Base-by-base conservation (phyloP, 2,888 invertebrate species). In the Gisinianus flammeolus region DNA sequence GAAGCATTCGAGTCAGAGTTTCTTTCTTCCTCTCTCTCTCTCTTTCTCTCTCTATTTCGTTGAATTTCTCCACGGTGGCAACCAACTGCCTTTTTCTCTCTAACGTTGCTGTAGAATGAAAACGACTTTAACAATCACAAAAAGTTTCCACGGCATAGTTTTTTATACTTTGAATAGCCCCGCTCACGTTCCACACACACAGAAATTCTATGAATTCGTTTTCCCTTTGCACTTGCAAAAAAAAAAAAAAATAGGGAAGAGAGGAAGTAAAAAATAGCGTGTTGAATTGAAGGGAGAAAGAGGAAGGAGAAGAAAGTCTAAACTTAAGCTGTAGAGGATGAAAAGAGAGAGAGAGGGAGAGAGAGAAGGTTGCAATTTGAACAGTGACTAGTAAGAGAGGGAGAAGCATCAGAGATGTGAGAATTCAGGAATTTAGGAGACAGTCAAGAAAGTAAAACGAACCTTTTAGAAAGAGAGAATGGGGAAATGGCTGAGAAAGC, bases 401-500 rank as follows among this genome's bases (percentile, higher is more conserved):
- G 1, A 28, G 30, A 33, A 12, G 28, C 62, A 67, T 33, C 19
- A 26, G n/a, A 44, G 44, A 24, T 56, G 52, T 71, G 71, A 44
- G 44, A 26, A 58, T 35, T 56, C 24, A 56, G 71, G 71, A 71
- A 71, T 71, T 71, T 56, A 71, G 71, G 56, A 71, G 22, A 54
- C 71, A 71, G 44, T 24, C 24, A 26, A 62, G 67, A 31, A 67
- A 67, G 62, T 12, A 44, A 54, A 54, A 56, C 26, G 22, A 71
- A 71, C 71, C 71, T 71, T 69, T 44, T 44, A 44, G 71, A 31
- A 54, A 54, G 71, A 30, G 56, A 28, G 71, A 69, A 28, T 31
- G 52, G 28, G 10, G 19, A 54, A 28, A 71, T 24, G 71, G 56
- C n/a, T 24, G 54, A 26, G 66, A 26, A 66, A n/a, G n/a, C n/a